Evolutionary conservation across 2,113 vertebrate species (phyloP).

Genomic region (Vidua chalybeata): DNA sequence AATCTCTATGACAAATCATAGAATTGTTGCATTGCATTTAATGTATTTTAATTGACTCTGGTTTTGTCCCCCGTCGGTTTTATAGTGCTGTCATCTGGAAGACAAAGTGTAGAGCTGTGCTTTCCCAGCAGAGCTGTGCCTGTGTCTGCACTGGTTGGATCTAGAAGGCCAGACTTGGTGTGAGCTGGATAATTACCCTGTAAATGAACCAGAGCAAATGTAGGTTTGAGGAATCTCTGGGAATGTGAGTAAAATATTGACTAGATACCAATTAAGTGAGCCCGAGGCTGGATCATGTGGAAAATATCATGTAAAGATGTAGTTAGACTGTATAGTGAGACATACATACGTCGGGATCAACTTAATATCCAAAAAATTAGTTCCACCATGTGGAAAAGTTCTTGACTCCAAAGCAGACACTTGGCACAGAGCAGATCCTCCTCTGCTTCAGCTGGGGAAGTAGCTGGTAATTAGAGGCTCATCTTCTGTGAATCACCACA

Average conservation of each 20-base stretch:
- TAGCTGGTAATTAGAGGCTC: conserved; percentile 7
- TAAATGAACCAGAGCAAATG: conserved; percentile 7
- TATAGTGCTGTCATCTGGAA: conserved; percentile 32
- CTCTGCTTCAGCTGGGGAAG: neutral
- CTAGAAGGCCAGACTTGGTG: neutral
- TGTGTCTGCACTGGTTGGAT: neutral
- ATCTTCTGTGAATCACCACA: neutral
- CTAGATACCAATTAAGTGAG: neutral
- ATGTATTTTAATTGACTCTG: conserved; percentile 44
- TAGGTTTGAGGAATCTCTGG: neutral
- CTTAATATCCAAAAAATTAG: neutral
- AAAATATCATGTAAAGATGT: neutral
- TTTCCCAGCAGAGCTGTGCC: conserved; percentile 3
- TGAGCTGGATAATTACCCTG: neutral
- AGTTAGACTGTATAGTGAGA: neutral
- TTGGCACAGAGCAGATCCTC: neutral
- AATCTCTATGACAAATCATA: neutral
- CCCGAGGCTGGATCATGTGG: neutral
- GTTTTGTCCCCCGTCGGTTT: neutral
- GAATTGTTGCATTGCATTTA: neutral
- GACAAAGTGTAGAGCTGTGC: neutral
- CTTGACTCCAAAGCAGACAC: neutral
- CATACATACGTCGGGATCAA: neutral
- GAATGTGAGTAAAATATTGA: neutral
- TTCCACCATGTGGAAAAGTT: neutral